phyloP scores from a whole-genome alignment of 2,113 vertebrate species.

The Peromyscus polionotus region DNA sequence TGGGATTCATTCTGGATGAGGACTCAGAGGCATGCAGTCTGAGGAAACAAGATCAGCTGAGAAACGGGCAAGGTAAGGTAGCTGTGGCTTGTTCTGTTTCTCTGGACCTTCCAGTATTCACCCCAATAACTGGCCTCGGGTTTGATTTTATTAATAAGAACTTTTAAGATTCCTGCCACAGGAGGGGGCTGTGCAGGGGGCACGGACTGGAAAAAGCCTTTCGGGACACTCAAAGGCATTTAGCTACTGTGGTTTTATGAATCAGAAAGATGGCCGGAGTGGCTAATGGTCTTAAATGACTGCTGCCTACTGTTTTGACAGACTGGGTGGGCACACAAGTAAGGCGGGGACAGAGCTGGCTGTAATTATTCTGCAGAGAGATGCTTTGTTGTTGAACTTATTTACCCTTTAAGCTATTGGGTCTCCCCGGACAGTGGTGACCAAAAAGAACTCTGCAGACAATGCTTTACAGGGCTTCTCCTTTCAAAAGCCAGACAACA shows the following conservation, averaged over 20 bases:
- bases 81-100: no score
- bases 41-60: no score
- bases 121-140: no score
- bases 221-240: neutral
- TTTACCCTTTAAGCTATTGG: neutral
- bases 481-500: constrained; percentile 40
- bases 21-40: no score
- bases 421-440: neutral
- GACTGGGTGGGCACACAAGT: neutral
- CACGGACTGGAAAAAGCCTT: neutral
- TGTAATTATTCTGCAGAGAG: neutral
- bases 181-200: neutral
- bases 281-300: neutral
- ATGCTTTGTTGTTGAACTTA: neutral
- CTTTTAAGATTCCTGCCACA: no score
- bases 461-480: constrained; percentile 7
- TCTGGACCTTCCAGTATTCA: no score
- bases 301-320: neutral
- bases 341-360: neutral
- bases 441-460: neutral
- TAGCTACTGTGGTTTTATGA: neutral
- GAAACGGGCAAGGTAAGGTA: no score
- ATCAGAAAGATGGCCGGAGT: neutral
- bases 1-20: no score
- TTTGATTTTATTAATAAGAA: no score